phyloP scores from a whole-genome alignment of 2,888 invertebrate genomes.

The Perizoma flavofasciatum region DNA sequence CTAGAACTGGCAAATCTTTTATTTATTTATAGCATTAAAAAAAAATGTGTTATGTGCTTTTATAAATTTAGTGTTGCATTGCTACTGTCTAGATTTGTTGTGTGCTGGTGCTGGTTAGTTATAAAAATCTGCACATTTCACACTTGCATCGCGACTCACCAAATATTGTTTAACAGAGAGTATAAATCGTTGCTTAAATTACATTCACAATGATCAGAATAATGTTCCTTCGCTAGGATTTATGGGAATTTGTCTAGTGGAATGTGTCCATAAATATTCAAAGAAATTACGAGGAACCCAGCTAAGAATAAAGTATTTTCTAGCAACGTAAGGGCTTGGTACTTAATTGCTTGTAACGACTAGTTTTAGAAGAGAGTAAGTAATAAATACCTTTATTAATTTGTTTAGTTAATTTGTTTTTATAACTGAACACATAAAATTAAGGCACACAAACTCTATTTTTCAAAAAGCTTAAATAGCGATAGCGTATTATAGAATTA shows the following conservation, averaged over 20 bases:
- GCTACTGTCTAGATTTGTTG: no score
- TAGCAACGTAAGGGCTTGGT: neutral
- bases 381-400: no score
- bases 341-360: neutral
- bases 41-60: no score
- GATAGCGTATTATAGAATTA: no score
- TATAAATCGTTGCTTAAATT: slow-evolving; percentile 15
- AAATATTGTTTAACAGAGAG: slow-evolving; percentile 20
- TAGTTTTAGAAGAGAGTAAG: no score
- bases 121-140: neutral
- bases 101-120: neutral
- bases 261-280: slow-evolving; percentile 15
- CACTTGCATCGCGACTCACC: slow-evolving; percentile 9
- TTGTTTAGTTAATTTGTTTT: no score
- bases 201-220: slow-evolving; percentile 17
- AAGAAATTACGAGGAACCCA: slow-evolving; percentile 5
- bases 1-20: no score
- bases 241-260: slow-evolving; percentile 7
- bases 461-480: no score
- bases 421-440: no score
- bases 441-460: no score
- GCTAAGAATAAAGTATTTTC: slow-evolving; percentile 4
- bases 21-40: no score
- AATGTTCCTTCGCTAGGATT: slow-evolving; percentile 11
- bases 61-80: no score